Percentiles rank a stretch among this genome's conserved stretches.
Evolutionary conservation across 2,888 invertebrate genomes (phyloP).

Genomic region (Malthinus flaveolus): DNA sequence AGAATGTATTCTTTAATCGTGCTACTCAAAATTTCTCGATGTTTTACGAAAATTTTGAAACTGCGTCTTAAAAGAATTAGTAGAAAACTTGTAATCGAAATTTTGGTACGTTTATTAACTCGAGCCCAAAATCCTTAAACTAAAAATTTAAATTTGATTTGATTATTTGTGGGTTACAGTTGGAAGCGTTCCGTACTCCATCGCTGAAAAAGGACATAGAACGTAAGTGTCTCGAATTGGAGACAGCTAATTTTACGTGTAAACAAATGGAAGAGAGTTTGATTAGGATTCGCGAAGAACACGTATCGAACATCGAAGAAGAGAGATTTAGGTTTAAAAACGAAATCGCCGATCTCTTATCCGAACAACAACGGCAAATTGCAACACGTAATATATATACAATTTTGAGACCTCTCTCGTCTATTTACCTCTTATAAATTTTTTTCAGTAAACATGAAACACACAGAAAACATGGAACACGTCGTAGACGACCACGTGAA

Average conservation of each 20-base stretch:
- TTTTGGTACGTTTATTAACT: background rate
- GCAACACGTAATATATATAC: slow-evolving; percentile 46
- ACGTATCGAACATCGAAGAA: slow-evolving; percentile 48
- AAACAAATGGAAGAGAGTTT: slow-evolving; percentile 56
- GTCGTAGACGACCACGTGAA: slow-evolving; percentile 43
- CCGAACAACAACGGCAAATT: slow-evolving; percentile 44
- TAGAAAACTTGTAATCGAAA: too few species aligned
- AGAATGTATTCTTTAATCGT: too few species aligned
- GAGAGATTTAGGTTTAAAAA: slow-evolving; percentile 44
- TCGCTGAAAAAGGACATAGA: slow-evolving; percentile 57
- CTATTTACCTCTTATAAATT: background rate
- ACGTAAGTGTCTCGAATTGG: slow-evolving; percentile 55
- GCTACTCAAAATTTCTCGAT: too few species aligned
- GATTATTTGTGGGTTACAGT: slow-evolving; percentile 48
- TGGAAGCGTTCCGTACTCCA: slow-evolving; percentile 65
- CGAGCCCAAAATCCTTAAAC: background rate
- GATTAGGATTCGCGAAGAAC: slow-evolving; percentile 50
- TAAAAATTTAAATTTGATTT: background rate
- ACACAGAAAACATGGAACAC: slow-evolving; percentile 44
- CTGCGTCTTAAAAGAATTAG: too few species aligned
- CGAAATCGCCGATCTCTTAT: slow-evolving; percentile 45
- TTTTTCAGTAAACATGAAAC: slow-evolving; percentile 51
- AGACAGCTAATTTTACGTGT: slow-evolving; percentile 51
- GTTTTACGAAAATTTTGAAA: too few species aligned
- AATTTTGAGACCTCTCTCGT: background rate